Conservation (phyloP, 2,113 vertebrate genomes). For the Mohoua ochrocephala region DNA sequence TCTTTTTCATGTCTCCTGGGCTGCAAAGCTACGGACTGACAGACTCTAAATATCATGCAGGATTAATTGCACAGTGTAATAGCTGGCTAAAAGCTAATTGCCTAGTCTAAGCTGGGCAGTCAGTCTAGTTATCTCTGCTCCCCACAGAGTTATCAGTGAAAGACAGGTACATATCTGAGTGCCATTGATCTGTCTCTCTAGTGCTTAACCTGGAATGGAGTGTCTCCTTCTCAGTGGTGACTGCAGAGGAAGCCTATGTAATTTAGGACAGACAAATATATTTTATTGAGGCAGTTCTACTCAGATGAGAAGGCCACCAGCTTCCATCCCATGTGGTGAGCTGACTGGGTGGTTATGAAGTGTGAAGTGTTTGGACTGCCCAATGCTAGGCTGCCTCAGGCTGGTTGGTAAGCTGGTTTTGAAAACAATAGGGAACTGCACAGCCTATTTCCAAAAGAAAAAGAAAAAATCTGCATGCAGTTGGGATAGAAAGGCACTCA, state of each 20-base stretch:
- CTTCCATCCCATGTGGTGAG: not conserved
- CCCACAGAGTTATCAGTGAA: not conserved
- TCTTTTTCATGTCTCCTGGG: not conserved
- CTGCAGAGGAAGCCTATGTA: not conserved
- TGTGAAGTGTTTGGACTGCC: not conserved
- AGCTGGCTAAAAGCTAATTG: not conserved
- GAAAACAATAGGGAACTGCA: not conserved
- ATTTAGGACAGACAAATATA: not conserved
- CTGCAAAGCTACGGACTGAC: not conserved
- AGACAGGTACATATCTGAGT: not conserved
- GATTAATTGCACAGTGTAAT: not conserved
- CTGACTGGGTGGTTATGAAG: not conserved
- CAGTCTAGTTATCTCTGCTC: not conserved
- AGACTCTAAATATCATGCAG: not conserved
- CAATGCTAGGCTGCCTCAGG: not conserved
- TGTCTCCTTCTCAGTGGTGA: not conserved
- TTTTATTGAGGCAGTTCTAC: not conserved
- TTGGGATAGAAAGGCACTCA: not conserved
- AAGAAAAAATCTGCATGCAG: not conserved
- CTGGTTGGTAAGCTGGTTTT: not conserved
- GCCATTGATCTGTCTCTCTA: not conserved
- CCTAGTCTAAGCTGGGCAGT: not conserved
- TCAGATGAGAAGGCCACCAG: not conserved
- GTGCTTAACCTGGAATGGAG: not conserved
- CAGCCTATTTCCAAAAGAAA: not conserved